A percentile compares a stretch with the other conserved stretches of the same genome.
These are phyloP conservation scores for Aphelenchoides fujianensis DNA, from an alignment of 1,140 invertebrate genomes.

Conservation along the genomic window DNA sequence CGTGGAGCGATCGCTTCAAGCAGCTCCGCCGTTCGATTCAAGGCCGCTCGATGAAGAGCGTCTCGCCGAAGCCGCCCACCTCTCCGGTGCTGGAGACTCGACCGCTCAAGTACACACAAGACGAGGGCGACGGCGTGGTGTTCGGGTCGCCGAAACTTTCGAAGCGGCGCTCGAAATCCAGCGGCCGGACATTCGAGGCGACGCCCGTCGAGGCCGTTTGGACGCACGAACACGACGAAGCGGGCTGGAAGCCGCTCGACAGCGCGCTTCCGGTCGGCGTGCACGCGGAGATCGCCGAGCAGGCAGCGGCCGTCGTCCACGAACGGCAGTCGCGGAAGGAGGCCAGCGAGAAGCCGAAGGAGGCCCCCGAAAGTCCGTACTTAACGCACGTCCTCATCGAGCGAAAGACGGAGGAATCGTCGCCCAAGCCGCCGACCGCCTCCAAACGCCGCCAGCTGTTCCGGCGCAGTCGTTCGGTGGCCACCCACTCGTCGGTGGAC, in stretches of 20 bases:
- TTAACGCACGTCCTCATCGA: neutral
- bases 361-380: neutral
- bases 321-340: neutral
- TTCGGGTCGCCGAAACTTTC: conserved; percentile 5
- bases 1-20: neutral
- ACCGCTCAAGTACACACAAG: too few species aligned
- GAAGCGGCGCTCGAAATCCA: conserved; percentile 2
- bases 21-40: neutral
- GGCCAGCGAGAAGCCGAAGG: neutral
- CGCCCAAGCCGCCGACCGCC: neutral
- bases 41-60: neutral
- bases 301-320: neutral
- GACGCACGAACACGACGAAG: neutral
- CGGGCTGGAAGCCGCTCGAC: neutral
- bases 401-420: neutral
- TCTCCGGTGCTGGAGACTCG: neutral
- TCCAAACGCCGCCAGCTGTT: neutral
- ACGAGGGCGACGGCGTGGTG: neutral
- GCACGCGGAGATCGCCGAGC: neutral
- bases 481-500: neutral
- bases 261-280: neutral
- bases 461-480: conserved; percentile 2
- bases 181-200: neutral
- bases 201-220: neutral
- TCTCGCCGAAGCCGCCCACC: neutral